A percentile compares a stretch with the other conserved stretches of the same genome.
Conservation (phyloP, 2,888 invertebrate species). For the Acrobeloides nanus region DNA sequence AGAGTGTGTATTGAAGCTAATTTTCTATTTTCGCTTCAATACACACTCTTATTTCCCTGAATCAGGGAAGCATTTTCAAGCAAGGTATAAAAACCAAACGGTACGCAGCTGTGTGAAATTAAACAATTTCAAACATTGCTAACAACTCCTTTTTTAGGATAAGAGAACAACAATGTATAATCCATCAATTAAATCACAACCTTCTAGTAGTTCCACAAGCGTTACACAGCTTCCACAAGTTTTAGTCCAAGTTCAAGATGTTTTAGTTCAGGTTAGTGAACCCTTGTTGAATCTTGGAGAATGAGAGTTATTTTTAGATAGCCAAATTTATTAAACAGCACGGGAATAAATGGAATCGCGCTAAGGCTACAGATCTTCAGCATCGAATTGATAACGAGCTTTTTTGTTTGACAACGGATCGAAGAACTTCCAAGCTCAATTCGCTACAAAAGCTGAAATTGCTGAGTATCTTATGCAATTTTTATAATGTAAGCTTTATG, state of each 20-base stretch:
- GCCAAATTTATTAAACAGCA: slow-evolving; percentile 6
- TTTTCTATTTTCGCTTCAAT: no score
- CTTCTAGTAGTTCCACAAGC: neutral
- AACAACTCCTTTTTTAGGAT: no score
- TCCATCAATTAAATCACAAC: neutral
- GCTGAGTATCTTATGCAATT: slow-evolving; percentile 11
- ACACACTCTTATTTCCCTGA: no score
- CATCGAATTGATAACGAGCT: slow-evolving; percentile 8
- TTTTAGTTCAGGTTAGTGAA: neutral
- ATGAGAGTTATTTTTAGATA: slow-evolving; percentile 4
- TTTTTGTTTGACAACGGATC: slow-evolving; percentile 10
- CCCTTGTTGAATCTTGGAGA: neutral
- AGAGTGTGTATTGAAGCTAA: no score
- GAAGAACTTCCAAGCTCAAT: slow-evolving; percentile 7
- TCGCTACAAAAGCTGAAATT: slow-evolving; percentile 9
- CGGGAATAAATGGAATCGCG: slow-evolving; percentile 13
- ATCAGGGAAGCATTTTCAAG: no score
- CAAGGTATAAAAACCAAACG: no score
- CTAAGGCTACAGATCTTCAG: slow-evolving; percentile 10
- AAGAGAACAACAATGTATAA: no score
- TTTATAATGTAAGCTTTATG: slow-evolving; percentile 2
- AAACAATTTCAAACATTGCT: no score
- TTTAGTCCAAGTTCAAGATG: neutral
- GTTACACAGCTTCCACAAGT: no score
- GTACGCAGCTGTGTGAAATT: no score